phyloP scores from a whole-genome alignment of 2,797 vertebrate genomes.

The Agapornis canus region DNA sequence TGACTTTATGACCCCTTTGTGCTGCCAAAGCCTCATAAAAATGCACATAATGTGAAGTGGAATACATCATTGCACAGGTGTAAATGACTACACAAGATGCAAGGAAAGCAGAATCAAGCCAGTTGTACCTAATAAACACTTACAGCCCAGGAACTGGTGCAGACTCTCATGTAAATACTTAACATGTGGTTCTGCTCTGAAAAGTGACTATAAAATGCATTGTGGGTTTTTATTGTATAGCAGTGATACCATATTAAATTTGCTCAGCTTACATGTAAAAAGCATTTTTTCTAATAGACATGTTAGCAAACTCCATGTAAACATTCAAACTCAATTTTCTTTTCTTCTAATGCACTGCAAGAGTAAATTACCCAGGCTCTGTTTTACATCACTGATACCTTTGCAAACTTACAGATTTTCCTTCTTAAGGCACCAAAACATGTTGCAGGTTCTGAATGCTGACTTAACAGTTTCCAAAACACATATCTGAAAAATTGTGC shows the following conservation, averaged over 20 bases:
- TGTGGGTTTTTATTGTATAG: slow-evolving; percentile 4
- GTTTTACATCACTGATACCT: neutral
- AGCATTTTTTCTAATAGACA: neutral
- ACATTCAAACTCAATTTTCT: neutral
- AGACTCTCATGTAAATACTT: slow-evolving; percentile 22
- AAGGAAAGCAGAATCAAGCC: slow-evolving; percentile 27
- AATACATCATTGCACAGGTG: slow-evolving; percentile 43
- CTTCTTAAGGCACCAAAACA: neutral
- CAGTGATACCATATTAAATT: neutral
- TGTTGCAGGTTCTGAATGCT: neutral
- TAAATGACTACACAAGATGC: slow-evolving; percentile 48
- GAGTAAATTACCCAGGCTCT: neutral
- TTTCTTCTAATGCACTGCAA: neutral
- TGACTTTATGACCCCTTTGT: slow-evolving; percentile 45
- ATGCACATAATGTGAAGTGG: slow-evolving; percentile 5
- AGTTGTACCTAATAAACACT: slow-evolving; percentile 36
- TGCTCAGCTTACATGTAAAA: neutral
- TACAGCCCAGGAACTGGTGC: slow-evolving; percentile 33
- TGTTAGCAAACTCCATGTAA: neutral
- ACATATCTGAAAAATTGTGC: neutral
- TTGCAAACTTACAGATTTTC: neutral
- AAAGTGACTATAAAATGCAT: slow-evolving; percentile 31
- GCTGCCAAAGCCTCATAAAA: slow-evolving; percentile 29
- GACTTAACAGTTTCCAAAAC: neutral
- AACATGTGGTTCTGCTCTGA: slow-evolving; percentile 30